These are phyloP conservation scores for Perdita meconis DNA, from an alignment of 2,888 invertebrate genomes.

Conservation along the genomic window DNA sequence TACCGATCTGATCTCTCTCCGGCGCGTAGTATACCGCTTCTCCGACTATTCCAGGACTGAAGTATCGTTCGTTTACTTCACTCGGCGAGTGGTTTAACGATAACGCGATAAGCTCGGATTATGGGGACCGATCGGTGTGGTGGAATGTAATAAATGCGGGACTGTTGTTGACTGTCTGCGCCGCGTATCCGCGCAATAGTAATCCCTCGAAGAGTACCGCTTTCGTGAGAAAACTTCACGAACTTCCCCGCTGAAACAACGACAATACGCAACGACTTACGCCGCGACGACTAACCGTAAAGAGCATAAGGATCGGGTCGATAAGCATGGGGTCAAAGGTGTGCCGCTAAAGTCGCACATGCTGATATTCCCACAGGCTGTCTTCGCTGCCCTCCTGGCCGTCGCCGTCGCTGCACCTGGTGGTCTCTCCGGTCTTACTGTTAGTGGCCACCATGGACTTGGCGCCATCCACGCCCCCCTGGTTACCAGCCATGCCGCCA, in stretches of 20 bases:
- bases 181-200: too few relatives aligned
- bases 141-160: too few relatives aligned
- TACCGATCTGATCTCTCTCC: too few relatives aligned
- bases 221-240: conserved; percentile 27
- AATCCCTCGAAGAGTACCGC: conserved; percentile 6
- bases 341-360: conserved; percentile 27
- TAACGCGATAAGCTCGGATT: too few relatives aligned
- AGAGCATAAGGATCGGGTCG: conserved; percentile 10
- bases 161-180: too few relatives aligned
- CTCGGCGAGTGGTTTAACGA: too few relatives aligned
- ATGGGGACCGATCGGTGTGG: too few relatives aligned
- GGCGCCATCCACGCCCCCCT: conserved; percentile 80
- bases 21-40: too few relatives aligned
- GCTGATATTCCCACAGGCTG: conserved; percentile 74
- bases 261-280: background rate
- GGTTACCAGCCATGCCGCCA: conserved; percentile 76
- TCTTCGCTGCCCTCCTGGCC: conserved; percentile 82
- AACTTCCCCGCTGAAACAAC: background rate
- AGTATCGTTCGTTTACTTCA: too few relatives aligned
- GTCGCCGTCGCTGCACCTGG: conserved; percentile 85
- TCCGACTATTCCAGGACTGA: too few relatives aligned
- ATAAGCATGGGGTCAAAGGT: background rate
- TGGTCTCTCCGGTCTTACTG: conserved; percentile 84
- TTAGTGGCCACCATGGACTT: conserved; percentile 71
- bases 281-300: conserved; percentile 10